Conservation (phyloP, 2,797 vertebrate species). For the Bradypus variegatus region DNA sequence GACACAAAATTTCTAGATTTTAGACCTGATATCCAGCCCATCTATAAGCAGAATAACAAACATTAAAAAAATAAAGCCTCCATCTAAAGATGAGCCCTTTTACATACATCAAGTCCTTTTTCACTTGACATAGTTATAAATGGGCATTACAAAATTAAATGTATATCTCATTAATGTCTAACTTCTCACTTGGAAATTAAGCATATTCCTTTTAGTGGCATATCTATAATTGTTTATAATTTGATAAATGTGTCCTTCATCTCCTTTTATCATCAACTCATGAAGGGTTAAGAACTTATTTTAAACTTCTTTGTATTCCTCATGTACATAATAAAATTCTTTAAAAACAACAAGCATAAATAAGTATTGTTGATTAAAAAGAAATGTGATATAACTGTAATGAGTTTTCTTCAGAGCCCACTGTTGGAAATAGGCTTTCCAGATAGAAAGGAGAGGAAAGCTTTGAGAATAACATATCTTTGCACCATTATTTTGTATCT, state of each 20-base stretch:
- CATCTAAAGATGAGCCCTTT: neutral
- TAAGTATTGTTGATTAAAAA: neutral
- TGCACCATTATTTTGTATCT: neutral
- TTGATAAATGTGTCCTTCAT: neutral
- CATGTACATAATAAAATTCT: neutral
- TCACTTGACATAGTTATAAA: neutral
- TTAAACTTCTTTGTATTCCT: neutral
- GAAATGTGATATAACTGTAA: neutral
- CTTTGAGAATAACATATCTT: conserved; percentile 3
- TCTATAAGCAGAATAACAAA: neutral
- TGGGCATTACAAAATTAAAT: neutral
- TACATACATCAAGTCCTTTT: neutral
- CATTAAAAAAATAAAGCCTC: neutral
- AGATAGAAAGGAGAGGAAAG: neutral
- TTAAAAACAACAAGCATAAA: neutral
- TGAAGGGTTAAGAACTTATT: neutral
- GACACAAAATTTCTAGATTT: neutral
- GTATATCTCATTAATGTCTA: neutral
- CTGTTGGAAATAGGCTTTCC: neutral
- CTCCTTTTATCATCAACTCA: neutral
- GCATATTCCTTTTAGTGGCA: neutral
- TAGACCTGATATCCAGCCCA: neutral
- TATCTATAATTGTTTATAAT: neutral
- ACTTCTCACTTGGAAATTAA: neutral
- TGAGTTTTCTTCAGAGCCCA: neutral